Evolutionary conservation across 2,888 invertebrate species (phyloP).

Genomic region (Drosophila differens): DNA sequence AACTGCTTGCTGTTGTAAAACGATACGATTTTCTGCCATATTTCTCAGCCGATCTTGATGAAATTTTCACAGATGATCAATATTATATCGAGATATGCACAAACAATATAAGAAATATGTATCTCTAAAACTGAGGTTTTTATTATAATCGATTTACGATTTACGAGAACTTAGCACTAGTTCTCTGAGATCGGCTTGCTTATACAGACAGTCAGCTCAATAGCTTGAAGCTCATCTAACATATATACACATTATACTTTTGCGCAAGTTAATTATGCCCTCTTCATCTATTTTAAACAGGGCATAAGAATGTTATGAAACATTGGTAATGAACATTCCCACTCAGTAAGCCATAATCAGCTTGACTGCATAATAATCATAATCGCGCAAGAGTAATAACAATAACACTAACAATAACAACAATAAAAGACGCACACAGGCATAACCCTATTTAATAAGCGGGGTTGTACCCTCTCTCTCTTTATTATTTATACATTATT

Average conservation of each 20-base stretch:
- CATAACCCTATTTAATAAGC: not conserved
- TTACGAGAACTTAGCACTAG: too few relatives aligned
- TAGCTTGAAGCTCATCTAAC: not conserved
- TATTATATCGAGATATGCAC: not conserved
- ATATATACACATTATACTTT: not conserved
- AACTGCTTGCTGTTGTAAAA: not conserved
- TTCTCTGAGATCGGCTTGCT: too few relatives aligned
- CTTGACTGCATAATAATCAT: not conserved
- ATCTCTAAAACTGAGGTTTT: too few relatives aligned
- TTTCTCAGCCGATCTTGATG: not conserved
- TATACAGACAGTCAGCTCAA: too few relatives aligned
- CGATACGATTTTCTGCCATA: not conserved
- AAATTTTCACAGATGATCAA: not conserved
- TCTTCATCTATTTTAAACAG: not conserved
- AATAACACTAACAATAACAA: not conserved
- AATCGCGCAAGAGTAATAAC: not conserved
- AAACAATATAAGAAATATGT: too few relatives aligned
- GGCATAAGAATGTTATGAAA: not conserved
- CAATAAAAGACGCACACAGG: not conserved
- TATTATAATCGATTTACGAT: too few relatives aligned
- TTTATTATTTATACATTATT: conserved; percentile 3
- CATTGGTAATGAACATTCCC: not conserved
- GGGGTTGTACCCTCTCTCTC: too few relatives aligned
- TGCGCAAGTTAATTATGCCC: not conserved
- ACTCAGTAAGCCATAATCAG: not conserved